Percentiles rank a stretch among this genome's conserved stretches.
Evolutionary conservation across 1,140 invertebrate genomes (phyloP).

Genomic region (Lasaia peninsularis): DNA sequence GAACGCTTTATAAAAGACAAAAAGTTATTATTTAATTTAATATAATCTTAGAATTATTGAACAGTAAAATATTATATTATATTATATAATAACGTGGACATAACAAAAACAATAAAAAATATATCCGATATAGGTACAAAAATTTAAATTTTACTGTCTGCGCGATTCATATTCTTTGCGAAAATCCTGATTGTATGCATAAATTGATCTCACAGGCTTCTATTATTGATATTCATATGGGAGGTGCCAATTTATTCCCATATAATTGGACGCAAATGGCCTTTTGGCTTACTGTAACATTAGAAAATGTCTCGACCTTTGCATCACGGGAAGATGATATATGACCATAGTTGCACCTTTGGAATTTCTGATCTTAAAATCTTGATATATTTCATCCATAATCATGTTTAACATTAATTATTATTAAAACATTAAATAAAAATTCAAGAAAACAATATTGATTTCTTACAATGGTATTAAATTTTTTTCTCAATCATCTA

Average conservation of each 20-base stretch:
- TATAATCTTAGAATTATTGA: too few species aligned
- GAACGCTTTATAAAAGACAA: too few species aligned
- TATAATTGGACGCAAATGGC: conserved; percentile 51
- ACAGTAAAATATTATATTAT: too few species aligned
- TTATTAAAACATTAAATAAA: too few species aligned
- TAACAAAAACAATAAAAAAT: too few species aligned
- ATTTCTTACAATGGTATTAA: too few species aligned
- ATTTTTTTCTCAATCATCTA: too few species aligned
- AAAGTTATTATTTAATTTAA: too few species aligned
- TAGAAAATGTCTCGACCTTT: conserved; percentile 9
- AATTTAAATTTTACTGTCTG: not conserved
- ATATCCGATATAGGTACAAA: too few species aligned
- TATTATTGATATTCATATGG: conserved; percentile 61
- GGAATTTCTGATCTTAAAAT: conserved; percentile 4
- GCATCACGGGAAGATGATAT: conserved; percentile 6
- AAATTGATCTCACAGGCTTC: conserved; percentile 46
- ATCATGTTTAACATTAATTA: too few species aligned
- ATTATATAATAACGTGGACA: too few species aligned
- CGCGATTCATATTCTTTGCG: conserved; percentile 31
- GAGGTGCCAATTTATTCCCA: conserved; percentile 55
- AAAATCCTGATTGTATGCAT: conserved; percentile 39
- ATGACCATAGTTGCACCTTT: not conserved
- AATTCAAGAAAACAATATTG: too few species aligned
- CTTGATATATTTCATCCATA: not conserved
- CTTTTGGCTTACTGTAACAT: conserved; percentile 17